These are phyloP conservation scores for Abramis brama DNA, from an alignment of 2,113 vertebrate species.

Conservation along the genomic window DNA sequence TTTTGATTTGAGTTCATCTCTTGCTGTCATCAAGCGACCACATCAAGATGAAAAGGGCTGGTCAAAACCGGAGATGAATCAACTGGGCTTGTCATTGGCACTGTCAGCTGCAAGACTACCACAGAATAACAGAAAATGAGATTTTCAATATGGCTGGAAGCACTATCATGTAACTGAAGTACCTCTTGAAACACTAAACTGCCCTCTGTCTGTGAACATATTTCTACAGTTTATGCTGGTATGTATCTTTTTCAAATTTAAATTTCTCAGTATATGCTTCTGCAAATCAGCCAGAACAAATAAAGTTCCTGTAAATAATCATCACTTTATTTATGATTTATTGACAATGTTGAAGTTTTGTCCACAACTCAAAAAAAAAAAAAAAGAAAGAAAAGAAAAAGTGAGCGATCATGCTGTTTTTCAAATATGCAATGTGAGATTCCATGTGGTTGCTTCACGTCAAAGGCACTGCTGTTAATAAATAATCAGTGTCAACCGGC, in stretches of 20 bases:
- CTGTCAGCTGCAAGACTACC: constrained; percentile 9
- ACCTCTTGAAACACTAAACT: not conserved
- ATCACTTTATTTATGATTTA: not conserved
- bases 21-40: constrained; percentile 9
- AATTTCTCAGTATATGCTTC: not conserved
- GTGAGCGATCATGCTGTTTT: not conserved
- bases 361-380: not conserved
- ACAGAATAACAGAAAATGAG: not conserved
- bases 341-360: not conserved
- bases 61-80: constrained; percentile 1
- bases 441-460: not conserved
- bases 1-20: not conserved
- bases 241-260: not conserved
- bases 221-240: not conserved
- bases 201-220: not conserved
- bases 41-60: constrained; percentile 9
- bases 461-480: not conserved
- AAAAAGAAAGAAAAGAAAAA: not conserved
- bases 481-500: not conserved
- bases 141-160: not conserved
- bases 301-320: not conserved
- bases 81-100: not conserved
- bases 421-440: not conserved
- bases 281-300: not conserved
- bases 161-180: not conserved